Conservation (phyloP, 2,888 invertebrate species). For the Ganaspis brasiliensis region DNA sequence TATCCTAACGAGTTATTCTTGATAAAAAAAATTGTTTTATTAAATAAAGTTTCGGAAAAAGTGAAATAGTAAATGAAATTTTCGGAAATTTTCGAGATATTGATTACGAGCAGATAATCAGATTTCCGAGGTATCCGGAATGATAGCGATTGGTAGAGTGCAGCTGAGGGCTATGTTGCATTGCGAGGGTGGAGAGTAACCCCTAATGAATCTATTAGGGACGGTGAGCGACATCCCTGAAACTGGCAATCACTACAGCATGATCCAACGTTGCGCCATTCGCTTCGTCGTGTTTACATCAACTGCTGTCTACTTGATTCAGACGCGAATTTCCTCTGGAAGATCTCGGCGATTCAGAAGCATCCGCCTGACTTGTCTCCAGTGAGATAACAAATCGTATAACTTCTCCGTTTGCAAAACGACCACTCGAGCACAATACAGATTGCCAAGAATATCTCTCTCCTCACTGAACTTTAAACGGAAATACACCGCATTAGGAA, state of each 20-base stretch:
- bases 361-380: background rate
- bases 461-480: background rate
- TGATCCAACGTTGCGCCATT: conserved; percentile 61
- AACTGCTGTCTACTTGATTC: conserved; percentile 30
- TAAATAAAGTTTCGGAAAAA: background rate
- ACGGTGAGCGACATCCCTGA: conserved; percentile 64
- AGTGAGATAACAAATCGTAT: conserved; percentile 7
- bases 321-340: background rate
- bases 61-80: background rate
- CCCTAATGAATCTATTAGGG: conserved; percentile 77
- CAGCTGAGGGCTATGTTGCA: conserved; percentile 45
- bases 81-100: conserved; percentile 62
- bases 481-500: no score
- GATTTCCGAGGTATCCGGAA: conserved; percentile 68
- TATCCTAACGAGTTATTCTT: no score
- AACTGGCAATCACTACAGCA: conserved; percentile 70
- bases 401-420: background rate
- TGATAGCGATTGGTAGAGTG: conserved; percentile 43
- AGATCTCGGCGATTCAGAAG: background rate
- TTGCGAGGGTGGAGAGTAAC: conserved; percentile 59
- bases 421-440: background rate
- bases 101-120: conserved; percentile 76
- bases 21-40: background rate
- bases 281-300: conserved; percentile 63
- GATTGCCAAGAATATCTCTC: conserved; percentile 6